A percentile compares a stretch with the other conserved stretches of the same genome.
phyloP scores from a whole-genome alignment of 2,113 vertebrate species.

The Odobenus rosmarus region DNA sequence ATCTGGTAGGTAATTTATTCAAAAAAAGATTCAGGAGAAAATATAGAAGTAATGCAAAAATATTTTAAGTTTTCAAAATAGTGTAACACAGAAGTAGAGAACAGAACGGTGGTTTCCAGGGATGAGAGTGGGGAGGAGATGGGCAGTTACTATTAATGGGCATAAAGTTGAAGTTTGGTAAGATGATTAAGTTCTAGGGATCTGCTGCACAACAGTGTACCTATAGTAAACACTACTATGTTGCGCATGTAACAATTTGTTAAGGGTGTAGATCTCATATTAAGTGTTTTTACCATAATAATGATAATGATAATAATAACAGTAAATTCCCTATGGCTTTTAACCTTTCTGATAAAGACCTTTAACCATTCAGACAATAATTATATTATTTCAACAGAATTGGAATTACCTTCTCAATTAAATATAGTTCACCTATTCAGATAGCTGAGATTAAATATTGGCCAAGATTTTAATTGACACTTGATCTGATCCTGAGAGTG shows the following conservation, averaged over 20 bases:
- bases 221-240: background rate
- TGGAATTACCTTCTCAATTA: background rate
- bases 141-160: background rate
- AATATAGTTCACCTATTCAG: background rate
- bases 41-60: background rate
- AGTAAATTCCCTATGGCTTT: background rate
- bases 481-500: background rate
- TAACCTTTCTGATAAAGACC: background rate
- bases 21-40: background rate
- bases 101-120: background rate
- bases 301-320: background rate
- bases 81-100: background rate
- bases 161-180: background rate
- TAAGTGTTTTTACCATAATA: background rate
- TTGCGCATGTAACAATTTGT: background rate
- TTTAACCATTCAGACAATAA: background rate
- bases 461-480: background rate
- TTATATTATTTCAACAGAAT: background rate
- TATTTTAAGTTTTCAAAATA: background rate
- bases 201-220: background rate
- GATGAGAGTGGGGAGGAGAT: rapidly evolving
- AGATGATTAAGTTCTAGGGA: background rate
- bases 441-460: background rate
- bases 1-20: background rate
- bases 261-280: background rate